Conservation (phyloP, 2,797 vertebrate genomes). For the Arnoldichthys spilopterus region DNA sequence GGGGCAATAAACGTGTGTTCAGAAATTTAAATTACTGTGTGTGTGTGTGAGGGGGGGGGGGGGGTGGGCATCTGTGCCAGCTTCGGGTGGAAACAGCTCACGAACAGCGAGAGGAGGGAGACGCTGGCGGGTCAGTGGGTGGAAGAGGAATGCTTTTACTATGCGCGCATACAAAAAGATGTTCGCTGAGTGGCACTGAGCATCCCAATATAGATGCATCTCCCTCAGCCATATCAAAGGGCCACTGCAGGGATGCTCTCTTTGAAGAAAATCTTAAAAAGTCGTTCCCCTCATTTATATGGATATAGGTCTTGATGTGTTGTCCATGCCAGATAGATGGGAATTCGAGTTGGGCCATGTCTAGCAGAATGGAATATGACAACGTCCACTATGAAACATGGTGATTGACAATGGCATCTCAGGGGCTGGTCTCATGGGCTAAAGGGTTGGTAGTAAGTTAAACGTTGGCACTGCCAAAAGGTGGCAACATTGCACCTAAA, state of each 20-base stretch:
- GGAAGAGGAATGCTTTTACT: conserved; percentile 19
- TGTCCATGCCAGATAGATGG: background rate
- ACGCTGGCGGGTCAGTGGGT: conserved; percentile 21
- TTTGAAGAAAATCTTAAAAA: conserved; percentile 1
- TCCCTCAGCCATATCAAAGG: conserved; percentile 7
- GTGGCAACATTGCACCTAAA: too few relatives aligned
- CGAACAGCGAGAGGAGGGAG: background rate
- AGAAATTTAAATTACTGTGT: background rate
- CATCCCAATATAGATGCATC: background rate
- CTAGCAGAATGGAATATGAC: too few relatives aligned
- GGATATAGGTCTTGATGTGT: background rate
- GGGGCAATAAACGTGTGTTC: background rate
- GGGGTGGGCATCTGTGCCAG: background rate
- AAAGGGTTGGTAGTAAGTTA: too few relatives aligned
- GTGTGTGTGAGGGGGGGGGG: background rate
- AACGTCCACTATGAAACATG: too few relatives aligned
- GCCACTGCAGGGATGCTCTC: background rate
- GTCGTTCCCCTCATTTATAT: conserved; percentile 25
- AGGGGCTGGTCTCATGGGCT: too few relatives aligned
- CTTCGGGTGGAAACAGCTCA: background rate
- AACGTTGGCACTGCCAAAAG: too few relatives aligned
- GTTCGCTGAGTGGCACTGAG: background rate
- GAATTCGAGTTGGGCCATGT: background rate
- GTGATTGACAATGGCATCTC: too few relatives aligned
- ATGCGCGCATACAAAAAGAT: conserved; percentile 12